Conservation (phyloP, 2,888 invertebrate genomes). For the Myopa tessellatipennis region DNA sequence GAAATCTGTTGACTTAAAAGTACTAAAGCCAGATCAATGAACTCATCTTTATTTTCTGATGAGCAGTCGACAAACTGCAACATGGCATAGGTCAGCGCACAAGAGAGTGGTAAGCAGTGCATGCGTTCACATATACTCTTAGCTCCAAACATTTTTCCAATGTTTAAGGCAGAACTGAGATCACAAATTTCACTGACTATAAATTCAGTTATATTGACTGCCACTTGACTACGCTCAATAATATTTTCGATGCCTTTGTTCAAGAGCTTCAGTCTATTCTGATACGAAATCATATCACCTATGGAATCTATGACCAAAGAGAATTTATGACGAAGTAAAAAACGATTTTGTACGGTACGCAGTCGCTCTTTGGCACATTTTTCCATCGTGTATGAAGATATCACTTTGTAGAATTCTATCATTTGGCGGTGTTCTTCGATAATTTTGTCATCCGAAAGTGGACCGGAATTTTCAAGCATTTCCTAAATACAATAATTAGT, state of each 20-base stretch:
- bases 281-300: slow-evolving; percentile 50
- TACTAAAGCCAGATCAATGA: slow-evolving; percentile 59
- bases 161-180: slow-evolving; percentile 54
- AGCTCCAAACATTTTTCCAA: slow-evolving; percentile 58
- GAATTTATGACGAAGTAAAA: slow-evolving; percentile 56
- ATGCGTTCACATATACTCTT: slow-evolving; percentile 57
- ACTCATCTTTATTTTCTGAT: slow-evolving; percentile 54
- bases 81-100: slow-evolving; percentile 60
- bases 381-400: slow-evolving; percentile 50
- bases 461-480: slow-evolving; percentile 52
- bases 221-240: slow-evolving; percentile 53
- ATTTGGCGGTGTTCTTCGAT: slow-evolving; percentile 55
- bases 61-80: slow-evolving; percentile 57
- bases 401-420: slow-evolving; percentile 61
- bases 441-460: slow-evolving; percentile 46
- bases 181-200: slow-evolving; percentile 58
- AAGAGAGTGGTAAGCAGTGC: slow-evolving; percentile 60
- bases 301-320: slow-evolving; percentile 50
- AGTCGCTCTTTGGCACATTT: slow-evolving; percentile 52
- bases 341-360: slow-evolving; percentile 55
- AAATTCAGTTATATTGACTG: slow-evolving; percentile 55
- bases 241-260: slow-evolving; percentile 57
- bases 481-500: slow-evolving; percentile 47
- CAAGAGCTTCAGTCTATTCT: slow-evolving; percentile 53
- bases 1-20: slow-evolving; percentile 63